Evolutionary conservation across 2,113 vertebrate species (phyloP).

Genomic region (Tapirus terrestris): DNA sequence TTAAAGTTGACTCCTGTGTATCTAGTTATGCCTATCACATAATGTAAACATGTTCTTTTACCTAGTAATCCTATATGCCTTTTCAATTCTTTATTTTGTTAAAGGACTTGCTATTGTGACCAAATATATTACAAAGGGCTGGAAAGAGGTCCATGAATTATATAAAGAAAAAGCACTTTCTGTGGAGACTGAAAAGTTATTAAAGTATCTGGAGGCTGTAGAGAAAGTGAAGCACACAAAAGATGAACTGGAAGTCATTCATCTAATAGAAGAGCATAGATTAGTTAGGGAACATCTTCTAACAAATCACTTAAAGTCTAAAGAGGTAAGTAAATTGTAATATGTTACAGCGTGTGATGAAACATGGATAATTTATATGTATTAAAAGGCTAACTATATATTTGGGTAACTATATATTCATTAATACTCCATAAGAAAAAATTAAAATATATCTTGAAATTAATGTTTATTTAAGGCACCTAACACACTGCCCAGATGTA

Average conservation of each 20-base stretch:
- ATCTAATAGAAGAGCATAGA: constrained; percentile 94
- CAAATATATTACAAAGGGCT: constrained; percentile 96
- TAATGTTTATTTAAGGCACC: constrained; percentile 2
- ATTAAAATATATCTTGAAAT: background rate
- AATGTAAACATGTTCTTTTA: constrained; percentile 32
- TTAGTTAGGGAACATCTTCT: constrained; percentile 94
- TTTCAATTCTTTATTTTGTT: constrained; percentile 77
- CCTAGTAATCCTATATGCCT: constrained; percentile 26
- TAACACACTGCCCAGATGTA: background rate
- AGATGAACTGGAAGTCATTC: constrained; percentile 93
- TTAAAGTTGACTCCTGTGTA: background rate
- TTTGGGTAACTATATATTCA: background rate
- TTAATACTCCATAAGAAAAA: constrained; percentile 7
- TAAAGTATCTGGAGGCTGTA: constrained; percentile 94
- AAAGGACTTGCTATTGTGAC: constrained; percentile 93
- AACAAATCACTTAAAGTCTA: constrained; percentile 93
- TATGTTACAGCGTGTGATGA: background rate
- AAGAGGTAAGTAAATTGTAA: constrained; percentile 88
- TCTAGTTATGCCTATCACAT: background rate
- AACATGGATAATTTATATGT: background rate
- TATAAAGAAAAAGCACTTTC: constrained; percentile 92
- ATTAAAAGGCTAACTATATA: background rate
- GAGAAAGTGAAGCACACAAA: constrained; percentile 94
- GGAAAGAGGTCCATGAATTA: constrained; percentile 93
- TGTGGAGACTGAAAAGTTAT: constrained; percentile 90